phyloP scores from a whole-genome alignment of 2,888 invertebrate genomes.

The Acrocyrtus sp. region DNA sequence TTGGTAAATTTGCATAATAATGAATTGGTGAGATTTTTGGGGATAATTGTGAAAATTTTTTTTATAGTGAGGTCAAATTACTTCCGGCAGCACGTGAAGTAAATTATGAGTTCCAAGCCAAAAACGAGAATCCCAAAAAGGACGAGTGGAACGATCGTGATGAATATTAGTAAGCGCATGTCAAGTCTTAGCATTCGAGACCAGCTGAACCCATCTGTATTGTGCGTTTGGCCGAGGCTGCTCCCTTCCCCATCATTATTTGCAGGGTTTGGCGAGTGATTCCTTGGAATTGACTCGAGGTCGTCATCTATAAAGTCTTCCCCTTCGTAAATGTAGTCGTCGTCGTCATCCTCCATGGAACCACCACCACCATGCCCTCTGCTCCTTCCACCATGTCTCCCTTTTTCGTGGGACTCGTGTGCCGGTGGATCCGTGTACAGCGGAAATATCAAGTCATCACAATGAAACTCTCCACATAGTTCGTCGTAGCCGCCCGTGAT shows the following conservation, averaged over 20 bases:
- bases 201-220: conserved; percentile 20
- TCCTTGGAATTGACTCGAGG: not conserved
- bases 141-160: conserved; percentile 50
- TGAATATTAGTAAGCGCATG: conserved; percentile 44
- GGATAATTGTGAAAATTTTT: not conserved
- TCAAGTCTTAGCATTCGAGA: conserved; percentile 34
- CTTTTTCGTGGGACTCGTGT: not conserved
- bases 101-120: conserved; percentile 49
- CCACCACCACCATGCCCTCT: not conserved
- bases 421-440: conserved; percentile 16
- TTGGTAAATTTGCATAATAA: too few relatives aligned
- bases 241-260: too few relatives aligned
- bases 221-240: conserved; percentile 8
- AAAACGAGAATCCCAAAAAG: conserved; percentile 48
- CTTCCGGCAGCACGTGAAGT: conserved; percentile 48
- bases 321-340: conserved; percentile 25
- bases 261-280: too few relatives aligned
- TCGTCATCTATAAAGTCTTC: conserved; percentile 27
- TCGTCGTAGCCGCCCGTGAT: conserved; percentile 5
- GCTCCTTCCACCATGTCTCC: not conserved
- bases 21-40: not conserved
- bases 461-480: conserved; percentile 44
- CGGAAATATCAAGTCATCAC: conserved; percentile 43
- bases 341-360: conserved; percentile 16
- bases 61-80: conserved; percentile 4